Conservation (phyloP, 2,888 invertebrate species). For the Esperia sulphurella region DNA sequence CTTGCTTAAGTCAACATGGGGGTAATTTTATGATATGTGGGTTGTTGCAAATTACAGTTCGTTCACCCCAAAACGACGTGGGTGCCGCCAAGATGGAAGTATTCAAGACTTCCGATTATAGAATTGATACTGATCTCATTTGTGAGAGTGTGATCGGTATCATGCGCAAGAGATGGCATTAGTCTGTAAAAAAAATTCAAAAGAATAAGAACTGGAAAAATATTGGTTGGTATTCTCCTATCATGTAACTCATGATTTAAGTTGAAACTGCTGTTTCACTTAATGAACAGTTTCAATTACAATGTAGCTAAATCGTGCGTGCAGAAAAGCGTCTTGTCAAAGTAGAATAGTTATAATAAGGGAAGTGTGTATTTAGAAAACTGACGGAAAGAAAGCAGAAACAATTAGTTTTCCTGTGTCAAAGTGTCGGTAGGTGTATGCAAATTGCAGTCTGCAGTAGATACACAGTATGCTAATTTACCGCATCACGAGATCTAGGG, state of each 20-base stretch:
- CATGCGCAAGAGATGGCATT: constrained; percentile 3
- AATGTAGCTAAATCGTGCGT: background rate
- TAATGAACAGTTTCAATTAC: too few species aligned
- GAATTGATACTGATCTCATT: constrained; percentile 13
- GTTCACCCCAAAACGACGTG: constrained; percentile 44
- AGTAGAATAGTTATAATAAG: background rate
- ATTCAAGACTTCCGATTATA: constrained; percentile 10
- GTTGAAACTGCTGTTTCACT: too few species aligned
- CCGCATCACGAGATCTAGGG: constrained; percentile 49
- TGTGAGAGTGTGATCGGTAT: constrained; percentile 1
- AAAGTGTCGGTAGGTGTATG: constrained; percentile 26
- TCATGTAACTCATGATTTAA: too few species aligned
- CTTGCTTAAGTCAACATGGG: constrained; percentile 1
- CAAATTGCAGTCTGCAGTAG: constrained; percentile 27
- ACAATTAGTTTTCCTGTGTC: constrained; percentile 20
- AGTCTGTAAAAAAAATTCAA: constrained; percentile 8
- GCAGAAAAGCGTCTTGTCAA: background rate
- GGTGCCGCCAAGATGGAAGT: constrained; percentile 29
- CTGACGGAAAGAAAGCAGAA: constrained; percentile 21
- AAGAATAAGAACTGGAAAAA: background rate
- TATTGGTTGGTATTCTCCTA: too few species aligned
- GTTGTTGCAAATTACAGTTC: constrained; percentile 53
- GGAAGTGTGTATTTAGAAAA: constrained; percentile 1
- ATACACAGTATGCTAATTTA: constrained; percentile 39
- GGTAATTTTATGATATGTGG: constrained; percentile 25